These are phyloP conservation scores for Rhadinocentrus ornatus DNA, from an alignment of 2,797 vertebrate species.

Conservation along the genomic window DNA sequence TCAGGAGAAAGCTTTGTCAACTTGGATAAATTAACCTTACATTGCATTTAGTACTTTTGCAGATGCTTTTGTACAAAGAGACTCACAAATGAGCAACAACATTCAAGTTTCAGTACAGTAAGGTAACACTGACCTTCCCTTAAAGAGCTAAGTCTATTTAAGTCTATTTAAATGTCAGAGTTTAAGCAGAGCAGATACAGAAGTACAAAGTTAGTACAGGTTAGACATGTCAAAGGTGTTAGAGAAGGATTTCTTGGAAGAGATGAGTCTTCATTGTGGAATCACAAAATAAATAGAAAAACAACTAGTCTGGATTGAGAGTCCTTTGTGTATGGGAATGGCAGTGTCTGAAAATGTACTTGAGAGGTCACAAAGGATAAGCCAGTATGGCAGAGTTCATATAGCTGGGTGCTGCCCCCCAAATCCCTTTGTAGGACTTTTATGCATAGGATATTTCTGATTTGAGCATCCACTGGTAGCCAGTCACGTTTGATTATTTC, in stretches of 20 bases:
- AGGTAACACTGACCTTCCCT: not conserved
- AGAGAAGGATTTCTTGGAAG: slow-evolving; percentile 1
- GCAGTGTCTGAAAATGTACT: not conserved
- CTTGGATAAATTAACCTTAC: not conserved
- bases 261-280: not conserved
- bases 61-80: not conserved
- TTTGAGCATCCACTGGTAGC: not conserved
- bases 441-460: not conserved
- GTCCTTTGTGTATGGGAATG: not conserved
- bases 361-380: not conserved
- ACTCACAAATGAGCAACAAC: too few relatives aligned
- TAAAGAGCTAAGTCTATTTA: not conserved
- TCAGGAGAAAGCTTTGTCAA: too few relatives aligned
- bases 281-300: not conserved
- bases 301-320: not conserved
- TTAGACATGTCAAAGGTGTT: slow-evolving; percentile 1
- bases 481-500: not conserved
- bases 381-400: not conserved
- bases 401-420: not conserved
- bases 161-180: not conserved
- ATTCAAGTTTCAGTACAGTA: not conserved
- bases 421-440: not conserved
- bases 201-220: not conserved
- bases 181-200: not conserved
- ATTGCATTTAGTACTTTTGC: not conserved